Evolutionary conservation across 2,888 invertebrate genomes (phyloP).

Genomic region (Spodoptera picta): DNA sequence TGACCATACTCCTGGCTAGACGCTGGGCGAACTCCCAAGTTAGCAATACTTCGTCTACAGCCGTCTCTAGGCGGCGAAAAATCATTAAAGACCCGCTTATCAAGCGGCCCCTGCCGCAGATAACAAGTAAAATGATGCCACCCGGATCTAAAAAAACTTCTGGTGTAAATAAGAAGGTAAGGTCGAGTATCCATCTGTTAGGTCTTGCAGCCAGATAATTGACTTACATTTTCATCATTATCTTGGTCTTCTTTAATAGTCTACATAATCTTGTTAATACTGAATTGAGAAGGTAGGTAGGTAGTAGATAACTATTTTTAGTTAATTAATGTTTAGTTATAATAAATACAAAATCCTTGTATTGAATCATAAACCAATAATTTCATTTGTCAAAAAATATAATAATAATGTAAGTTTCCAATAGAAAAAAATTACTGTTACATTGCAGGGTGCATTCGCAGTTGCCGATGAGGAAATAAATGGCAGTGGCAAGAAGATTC

Average conservation of each 20-base stretch:
- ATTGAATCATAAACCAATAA: too few species aligned
- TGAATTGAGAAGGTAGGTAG: too few species aligned
- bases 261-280: too few species aligned
- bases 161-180: conserved; percentile 79
- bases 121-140: conserved; percentile 83
- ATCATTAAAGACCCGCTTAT: conserved; percentile 85
- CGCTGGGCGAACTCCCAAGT: conserved; percentile 86
- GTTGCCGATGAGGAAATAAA: conserved; percentile 77
- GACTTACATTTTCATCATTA: too few species aligned
- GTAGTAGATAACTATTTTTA: too few species aligned
- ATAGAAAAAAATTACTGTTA: background rate
- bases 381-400: too few species aligned
- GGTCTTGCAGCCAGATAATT: too few species aligned
- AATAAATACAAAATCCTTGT: too few species aligned
- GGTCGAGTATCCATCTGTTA: background rate
- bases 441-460: conserved; percentile 66
- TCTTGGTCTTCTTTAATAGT: too few species aligned
- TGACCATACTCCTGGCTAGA: conserved; percentile 85
- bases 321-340: too few species aligned
- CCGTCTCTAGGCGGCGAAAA: conserved; percentile 85
- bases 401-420: background rate
- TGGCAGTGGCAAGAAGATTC: conserved; percentile 73
- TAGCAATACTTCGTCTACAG: conserved; percentile 81
- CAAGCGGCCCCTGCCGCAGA: conserved; percentile 81
- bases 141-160: conserved; percentile 79